Base-by-base conservation (phyloP, 2,888 invertebrate genomes). In the Brachyopa scutellaris region DNA sequence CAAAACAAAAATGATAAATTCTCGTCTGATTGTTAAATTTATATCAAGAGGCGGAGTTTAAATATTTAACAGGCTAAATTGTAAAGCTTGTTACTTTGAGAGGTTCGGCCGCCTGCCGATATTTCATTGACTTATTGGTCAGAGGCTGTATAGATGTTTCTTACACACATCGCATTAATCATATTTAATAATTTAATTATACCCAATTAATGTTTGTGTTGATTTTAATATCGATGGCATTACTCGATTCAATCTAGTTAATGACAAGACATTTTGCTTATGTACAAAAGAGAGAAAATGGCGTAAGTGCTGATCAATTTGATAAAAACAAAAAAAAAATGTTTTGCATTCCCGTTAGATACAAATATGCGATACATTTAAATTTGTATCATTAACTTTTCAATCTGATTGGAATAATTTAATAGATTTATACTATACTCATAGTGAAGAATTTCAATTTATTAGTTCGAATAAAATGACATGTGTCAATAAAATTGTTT, bases 21-120 rank as follows among this genome's bases (percentile, higher is more conserved):
- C 13, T 42, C 59, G 17, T 33, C n/a, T 57, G 47, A 49, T 49
- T 55, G 57, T 29, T 26, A 33, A 64, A 40, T 64, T 31, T 21
- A 61, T 19, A 40, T 70, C 53, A 70, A 64, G 51, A 80, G 80
- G 80, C 69, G 80, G 80, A 64, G 59, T 29, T 33, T 23, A n/a
- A 33, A 17, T 6, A 57, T 64, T 57, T 64, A 70, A 70, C 64
- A 51, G 45, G 36, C 45, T 9, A 17, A 67, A 17, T 19, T 42
- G 61, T 33, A 11, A 62, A 51, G n/a, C 69, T 76, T 74, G 80
- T 69, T 42, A 51, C 40, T 61, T 76, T 61, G 19, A 26, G n/a
- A 47, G 59, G 51, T 23, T 6, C 9, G 21, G 49, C 38, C 42
- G 17, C 19, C 57, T 3, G 7, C 13, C 38, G 42, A 59, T 38